phyloP scores from a whole-genome alignment of 2,888 invertebrate genomes.

The Drosophila greeni region DNA sequence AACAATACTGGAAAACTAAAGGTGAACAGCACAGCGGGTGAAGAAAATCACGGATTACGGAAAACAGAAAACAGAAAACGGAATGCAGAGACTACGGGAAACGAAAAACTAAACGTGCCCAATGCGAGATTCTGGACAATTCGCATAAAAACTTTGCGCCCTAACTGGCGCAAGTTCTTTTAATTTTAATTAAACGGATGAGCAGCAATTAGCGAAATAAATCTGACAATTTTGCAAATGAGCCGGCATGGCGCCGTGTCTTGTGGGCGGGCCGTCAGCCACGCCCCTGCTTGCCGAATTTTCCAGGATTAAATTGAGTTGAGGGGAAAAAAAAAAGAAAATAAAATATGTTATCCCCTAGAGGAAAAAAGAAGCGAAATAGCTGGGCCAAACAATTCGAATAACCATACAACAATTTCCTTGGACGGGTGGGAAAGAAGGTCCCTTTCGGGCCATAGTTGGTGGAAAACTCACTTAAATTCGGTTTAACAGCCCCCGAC shows the following conservation, averaged over 20 bases:
- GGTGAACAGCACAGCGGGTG: slow-evolving; percentile 5
- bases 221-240: slow-evolving; percentile 71
- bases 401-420: slow-evolving; percentile 23
- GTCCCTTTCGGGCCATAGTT: not conserved
- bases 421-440: not conserved
- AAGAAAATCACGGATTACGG: slow-evolving; percentile 10
- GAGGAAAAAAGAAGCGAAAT: not conserved
- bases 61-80: not conserved
- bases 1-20: slow-evolving; percentile 27
- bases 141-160: slow-evolving; percentile 50
- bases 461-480: slow-evolving; percentile 45
- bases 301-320: slow-evolving; percentile 41
- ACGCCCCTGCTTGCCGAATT: slow-evolving; percentile 12
- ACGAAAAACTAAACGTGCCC: slow-evolving; percentile 66
- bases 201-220: slow-evolving; percentile 73
- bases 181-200: slow-evolving; percentile 73
- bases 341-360: slow-evolving; percentile 13
- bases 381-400: slow-evolving; percentile 30
- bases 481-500: slow-evolving; percentile 41
- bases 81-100: not conserved
- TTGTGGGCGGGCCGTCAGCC: slow-evolving; percentile 16
- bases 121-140: slow-evolving; percentile 57
- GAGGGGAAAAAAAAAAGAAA: slow-evolving; percentile 12
- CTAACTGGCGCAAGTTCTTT: slow-evolving; percentile 58
- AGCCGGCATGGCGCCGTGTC: slow-evolving; percentile 45